These are phyloP conservation scores for Mus spicilegus DNA, from an alignment of 2,113 vertebrate species.

Conservation along the genomic window DNA sequence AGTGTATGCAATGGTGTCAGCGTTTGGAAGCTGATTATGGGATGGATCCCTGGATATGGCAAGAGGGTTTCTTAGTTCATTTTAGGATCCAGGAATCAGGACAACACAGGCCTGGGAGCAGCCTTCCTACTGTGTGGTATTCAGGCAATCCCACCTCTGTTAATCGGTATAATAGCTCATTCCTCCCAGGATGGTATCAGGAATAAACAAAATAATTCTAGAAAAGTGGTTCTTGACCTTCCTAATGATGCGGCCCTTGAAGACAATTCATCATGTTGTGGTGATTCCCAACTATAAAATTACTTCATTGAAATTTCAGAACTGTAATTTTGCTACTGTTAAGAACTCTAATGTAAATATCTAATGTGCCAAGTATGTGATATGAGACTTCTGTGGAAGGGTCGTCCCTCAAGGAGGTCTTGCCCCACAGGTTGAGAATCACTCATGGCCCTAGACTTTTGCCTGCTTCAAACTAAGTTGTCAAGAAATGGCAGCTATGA, in stretches of 20 bases:
- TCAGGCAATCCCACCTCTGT: not conserved
- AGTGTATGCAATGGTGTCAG: too few relatives aligned
- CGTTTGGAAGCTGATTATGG: too few relatives aligned
- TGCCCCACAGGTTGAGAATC: not conserved
- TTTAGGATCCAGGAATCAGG: not conserved
- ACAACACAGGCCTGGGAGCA: not conserved
- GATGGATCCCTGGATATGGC: too few relatives aligned
- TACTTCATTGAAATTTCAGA: not conserved
- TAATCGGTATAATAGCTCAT: not conserved
- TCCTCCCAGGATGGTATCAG: not conserved
- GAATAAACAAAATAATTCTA: not conserved
- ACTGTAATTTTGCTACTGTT: not conserved
- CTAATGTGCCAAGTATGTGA: not conserved
- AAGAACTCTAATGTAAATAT: not conserved
- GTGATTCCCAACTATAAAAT: not conserved
- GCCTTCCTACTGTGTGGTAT: not conserved
- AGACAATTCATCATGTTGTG: not conserved
- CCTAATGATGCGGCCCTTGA: not conserved
- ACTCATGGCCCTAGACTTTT: too few relatives aligned
- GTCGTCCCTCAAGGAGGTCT: not conserved
- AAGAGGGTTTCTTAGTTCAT: not conserved
- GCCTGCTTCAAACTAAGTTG: not conserved
- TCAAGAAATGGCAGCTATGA: not conserved
- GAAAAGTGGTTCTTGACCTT: not conserved
- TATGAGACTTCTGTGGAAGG: not conserved